A percentile compares a stretch with the other conserved stretches of the same genome.
Evolutionary conservation across 2,797 vertebrate species (phyloP).

Genomic region (Argentina silus): DNA sequence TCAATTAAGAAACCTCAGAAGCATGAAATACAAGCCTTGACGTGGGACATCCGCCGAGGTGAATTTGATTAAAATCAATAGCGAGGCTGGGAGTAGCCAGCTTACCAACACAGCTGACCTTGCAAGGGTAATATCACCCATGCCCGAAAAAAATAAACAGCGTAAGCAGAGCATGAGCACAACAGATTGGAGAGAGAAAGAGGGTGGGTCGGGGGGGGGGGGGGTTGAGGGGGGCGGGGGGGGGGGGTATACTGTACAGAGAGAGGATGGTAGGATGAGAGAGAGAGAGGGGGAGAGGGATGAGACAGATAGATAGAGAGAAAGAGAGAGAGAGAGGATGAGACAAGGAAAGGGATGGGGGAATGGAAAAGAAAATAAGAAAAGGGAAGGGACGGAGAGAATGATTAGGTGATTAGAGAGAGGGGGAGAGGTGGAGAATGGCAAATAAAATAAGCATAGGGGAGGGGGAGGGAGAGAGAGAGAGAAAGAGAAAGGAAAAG

Average conservation of each 20-base stretch:
- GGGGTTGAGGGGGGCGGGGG: constrained; percentile 24
- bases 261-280: constrained; percentile 21
- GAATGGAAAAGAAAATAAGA: neutral
- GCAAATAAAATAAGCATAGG: neutral
- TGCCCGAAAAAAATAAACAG: neutral
- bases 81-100: neutral
- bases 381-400: neutral
- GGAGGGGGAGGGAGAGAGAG: constrained; percentile 3
- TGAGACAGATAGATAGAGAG: constrained; percentile 14
- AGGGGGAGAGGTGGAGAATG: constrained; percentile 3
- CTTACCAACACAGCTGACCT: constrained; percentile 17
- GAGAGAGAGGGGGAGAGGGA: constrained; percentile 39
- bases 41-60: constrained; percentile 34
- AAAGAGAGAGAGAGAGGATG: constrained; percentile 8
- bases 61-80: constrained; percentile 33
- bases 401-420: neutral
- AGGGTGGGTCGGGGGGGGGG: constrained; percentile 41
- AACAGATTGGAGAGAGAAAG: neutral
- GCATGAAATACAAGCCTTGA: constrained; percentile 77
- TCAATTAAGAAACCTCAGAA: constrained; percentile 82
- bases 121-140: neutral
- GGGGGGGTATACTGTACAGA: constrained; percentile 35
- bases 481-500: constrained; percentile 2
- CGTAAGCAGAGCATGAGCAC: neutral
- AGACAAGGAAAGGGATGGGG: constrained; percentile 17